Base-by-base conservation (phyloP, 2,797 vertebrate species). In the Oryzias sinensis region DNA sequence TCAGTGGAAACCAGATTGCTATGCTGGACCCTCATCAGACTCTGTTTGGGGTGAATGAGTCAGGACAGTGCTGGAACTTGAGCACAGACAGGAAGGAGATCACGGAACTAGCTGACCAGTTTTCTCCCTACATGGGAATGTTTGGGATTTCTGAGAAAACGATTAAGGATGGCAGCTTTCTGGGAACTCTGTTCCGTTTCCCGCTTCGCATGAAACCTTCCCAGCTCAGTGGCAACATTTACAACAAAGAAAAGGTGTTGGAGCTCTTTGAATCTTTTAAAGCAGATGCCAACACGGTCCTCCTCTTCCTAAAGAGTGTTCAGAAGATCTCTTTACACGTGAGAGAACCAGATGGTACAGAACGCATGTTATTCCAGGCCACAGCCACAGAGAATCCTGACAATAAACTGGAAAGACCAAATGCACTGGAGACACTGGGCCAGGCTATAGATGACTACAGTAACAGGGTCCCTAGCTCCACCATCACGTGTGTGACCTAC, bases 1-100 rank as follows among this genome's bases (percentile, higher is more conserved):
- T 99, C 74, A 99, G 97, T 70, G 95, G 96, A 78, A 94, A 98
- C 78, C 96, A 98, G 88, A 98, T 99, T 81, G 97, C 96, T 62
- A 96, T 99, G 91, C 82, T 99, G 86, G 97, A 99, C 83, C 97
- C 97, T 62, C 97, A 99, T 87, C 96, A 99, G 78, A 93, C 93
- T 37, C 91, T 98, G 72, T 99, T 99, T 81, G 97, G 97, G 70
- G 89, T 92, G 25, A 93, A 95, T 22, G 97, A 99, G 80, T 98
- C 97, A 13, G 97, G 97, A 56, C 97, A 98, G 69, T 98, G 97
- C 83, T 99, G 97, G 97, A 98, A 97, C 82, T 85, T 99, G 53
- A 98, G 93, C 84, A 90, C 92, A 18, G 97, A 99, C 65, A 89
- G 90, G 56, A 96, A 97, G 81, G 96, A 99, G 89, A 97, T 99